Conservation (phyloP, 2,797 vertebrate genomes). For the Melopsittacus undulatus region DNA sequence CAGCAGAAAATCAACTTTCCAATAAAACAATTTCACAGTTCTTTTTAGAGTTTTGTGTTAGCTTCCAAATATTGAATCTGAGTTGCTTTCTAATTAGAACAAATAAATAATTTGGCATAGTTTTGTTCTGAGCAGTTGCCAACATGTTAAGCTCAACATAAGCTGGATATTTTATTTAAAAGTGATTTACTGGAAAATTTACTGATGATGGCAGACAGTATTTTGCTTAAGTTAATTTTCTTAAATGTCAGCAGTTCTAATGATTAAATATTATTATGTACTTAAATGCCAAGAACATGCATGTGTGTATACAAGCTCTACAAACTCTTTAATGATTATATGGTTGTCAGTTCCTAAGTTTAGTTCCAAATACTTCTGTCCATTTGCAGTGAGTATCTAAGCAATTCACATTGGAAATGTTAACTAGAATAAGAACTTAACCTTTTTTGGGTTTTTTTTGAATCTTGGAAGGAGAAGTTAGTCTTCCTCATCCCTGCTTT, state of each 20-base stretch:
- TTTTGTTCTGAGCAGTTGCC: conserved; percentile 46
- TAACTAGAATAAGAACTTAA: neutral
- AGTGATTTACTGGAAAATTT: conserved; percentile 64
- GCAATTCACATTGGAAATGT: neutral
- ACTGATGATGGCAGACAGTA: neutral
- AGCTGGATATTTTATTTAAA: conserved; percentile 57
- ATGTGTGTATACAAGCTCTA: neutral
- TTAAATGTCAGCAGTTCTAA: conserved; percentile 40
- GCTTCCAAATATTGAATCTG: conserved; percentile 50
- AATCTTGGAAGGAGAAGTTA: neutral
- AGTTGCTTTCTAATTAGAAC: conserved; percentile 63
- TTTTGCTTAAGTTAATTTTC: conserved; percentile 41
- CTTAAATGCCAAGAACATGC: neutral
- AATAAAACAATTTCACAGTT: conserved; percentile 32
- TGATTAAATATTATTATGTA: conserved; percentile 13
- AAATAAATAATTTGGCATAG: conserved; percentile 53
- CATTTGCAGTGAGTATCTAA: neutral
- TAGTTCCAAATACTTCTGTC: neutral
- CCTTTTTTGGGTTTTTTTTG: rapidly evolving
- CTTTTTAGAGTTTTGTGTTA: conserved; percentile 18
- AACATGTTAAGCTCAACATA: conserved; percentile 34
- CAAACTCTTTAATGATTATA: conserved; percentile 6
- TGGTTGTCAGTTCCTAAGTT: neutral
- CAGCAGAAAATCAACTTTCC: neutral
- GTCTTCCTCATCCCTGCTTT: neutral